phyloP scores from a whole-genome alignment of 2,797 vertebrate genomes.

The Rhabdophis nuchalis region DNA sequence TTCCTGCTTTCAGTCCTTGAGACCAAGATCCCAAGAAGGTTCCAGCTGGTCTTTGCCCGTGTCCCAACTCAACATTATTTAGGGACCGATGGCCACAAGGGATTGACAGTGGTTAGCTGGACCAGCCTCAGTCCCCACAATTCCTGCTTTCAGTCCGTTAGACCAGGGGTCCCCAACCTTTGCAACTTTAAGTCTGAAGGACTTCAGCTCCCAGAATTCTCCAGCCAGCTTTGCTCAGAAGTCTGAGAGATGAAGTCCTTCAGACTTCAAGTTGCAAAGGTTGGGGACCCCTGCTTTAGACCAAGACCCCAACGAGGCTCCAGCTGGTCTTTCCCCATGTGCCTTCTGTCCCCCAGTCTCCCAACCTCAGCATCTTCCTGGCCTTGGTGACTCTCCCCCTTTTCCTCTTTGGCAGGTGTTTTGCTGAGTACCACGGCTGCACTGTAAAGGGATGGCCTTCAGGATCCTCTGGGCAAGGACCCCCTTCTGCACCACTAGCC shows the following conservation, averaged over 20 bases:
- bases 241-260: too few relatives aligned
- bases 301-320: background rate
- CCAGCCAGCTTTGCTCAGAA: too few relatives aligned
- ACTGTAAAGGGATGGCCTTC: slow-evolving; percentile 56
- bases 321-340: background rate
- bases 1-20: background rate
- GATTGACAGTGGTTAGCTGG: background rate
- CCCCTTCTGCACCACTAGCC: slow-evolving; percentile 20
- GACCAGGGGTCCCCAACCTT: too few relatives aligned
- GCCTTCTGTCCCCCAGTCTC: background rate
- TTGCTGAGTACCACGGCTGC: background rate
- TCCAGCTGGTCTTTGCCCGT: too few relatives aligned
- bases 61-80: background rate
- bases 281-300: too few relatives aligned
- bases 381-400: slow-evolving; percentile 15
- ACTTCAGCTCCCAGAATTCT: too few relatives aligned
- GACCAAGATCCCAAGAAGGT: too few relatives aligned
- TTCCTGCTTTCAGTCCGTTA: background rate
- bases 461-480: slow-evolving; percentile 23
- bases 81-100: background rate
- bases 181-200: too few relatives aligned
- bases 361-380: background rate
- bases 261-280: too few relatives aligned
- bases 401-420: slow-evolving; percentile 47
- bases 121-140: background rate